Conservation (phyloP, 2,113 vertebrate genomes). For the Vireo altiloquus region DNA sequence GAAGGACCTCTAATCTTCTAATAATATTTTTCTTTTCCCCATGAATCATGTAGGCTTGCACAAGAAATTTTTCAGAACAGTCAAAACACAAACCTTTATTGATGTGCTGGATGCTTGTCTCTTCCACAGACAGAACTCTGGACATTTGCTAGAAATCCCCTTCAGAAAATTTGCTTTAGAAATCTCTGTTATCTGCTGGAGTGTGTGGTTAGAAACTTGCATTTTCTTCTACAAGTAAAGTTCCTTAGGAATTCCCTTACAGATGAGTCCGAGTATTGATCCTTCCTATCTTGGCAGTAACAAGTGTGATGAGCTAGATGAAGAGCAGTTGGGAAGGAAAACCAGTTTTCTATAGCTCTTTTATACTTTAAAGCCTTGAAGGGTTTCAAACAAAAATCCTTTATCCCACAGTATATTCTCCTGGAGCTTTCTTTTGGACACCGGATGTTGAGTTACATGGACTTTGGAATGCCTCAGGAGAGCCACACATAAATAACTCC, state of each 20-base stretch:
- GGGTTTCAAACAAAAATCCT: not conserved
- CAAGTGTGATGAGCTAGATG: not conserved
- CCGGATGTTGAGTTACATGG: not conserved
- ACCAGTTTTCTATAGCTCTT: not conserved
- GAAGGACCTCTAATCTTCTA: not conserved
- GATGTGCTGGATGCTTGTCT: not conserved
- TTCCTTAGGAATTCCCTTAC: not conserved
- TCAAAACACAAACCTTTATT: not conserved
- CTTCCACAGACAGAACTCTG: not conserved
- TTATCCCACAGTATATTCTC: not conserved
- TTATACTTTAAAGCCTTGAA: not conserved
- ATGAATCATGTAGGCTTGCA: not conserved
- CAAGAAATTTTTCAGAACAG: not conserved
- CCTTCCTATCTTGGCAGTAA: not conserved
- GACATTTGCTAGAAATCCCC: not conserved
- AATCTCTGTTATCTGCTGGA: not conserved
- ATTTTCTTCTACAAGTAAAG: not conserved
- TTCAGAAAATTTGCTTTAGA: not conserved
- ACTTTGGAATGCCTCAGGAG: not conserved
- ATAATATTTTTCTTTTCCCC: not conserved
- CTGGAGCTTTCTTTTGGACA: not conserved
- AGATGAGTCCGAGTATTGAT: not conserved
- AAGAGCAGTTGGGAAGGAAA: not conserved
- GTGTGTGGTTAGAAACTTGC: not conserved
- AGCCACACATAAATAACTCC: not conserved